Evolutionary conservation across 2,113 vertebrate species (phyloP).

Genomic region (Tragelaphus imberbis): DNA sequence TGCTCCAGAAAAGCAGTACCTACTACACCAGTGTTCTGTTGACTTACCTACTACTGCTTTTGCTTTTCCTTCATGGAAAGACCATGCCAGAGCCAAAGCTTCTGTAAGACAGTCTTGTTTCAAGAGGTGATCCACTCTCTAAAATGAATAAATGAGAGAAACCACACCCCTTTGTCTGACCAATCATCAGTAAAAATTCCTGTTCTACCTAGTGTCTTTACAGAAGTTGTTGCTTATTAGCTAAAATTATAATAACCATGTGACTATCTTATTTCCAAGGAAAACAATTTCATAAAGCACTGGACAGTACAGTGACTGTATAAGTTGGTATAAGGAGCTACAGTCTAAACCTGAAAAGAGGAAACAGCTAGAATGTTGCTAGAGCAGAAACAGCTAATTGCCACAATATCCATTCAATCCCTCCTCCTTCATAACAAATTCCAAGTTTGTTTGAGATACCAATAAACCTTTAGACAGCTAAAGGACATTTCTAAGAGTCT

Average conservation of each 20-base stretch:
- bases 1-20: not conserved
- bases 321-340: not conserved
- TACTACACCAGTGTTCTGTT: not conserved
- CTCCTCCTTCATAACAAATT: not conserved
- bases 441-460: not conserved
- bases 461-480: not conserved
- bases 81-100: conserved; percentile 95
- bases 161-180: not conserved
- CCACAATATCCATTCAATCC: not conserved
- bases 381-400: not conserved
- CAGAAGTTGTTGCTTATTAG: not conserved
- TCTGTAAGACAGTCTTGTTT: conserved; percentile 94
- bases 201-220: not conserved
- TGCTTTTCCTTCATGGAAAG: conserved; percentile 95
- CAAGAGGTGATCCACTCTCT: conserved; percentile 94
- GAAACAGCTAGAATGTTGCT: not conserved
- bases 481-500: not conserved
- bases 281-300: conserved; percentile 25
- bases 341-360: not conserved
- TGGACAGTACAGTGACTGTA: not conserved
- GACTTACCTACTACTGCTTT: conserved; percentile 96
- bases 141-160: conserved; percentile 51
- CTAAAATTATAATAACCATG: not conserved
- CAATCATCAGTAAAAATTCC: not conserved
- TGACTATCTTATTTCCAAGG: not conserved